Base-by-base conservation (phyloP, 2,888 invertebrate species). In the Papilio protenor region DNA sequence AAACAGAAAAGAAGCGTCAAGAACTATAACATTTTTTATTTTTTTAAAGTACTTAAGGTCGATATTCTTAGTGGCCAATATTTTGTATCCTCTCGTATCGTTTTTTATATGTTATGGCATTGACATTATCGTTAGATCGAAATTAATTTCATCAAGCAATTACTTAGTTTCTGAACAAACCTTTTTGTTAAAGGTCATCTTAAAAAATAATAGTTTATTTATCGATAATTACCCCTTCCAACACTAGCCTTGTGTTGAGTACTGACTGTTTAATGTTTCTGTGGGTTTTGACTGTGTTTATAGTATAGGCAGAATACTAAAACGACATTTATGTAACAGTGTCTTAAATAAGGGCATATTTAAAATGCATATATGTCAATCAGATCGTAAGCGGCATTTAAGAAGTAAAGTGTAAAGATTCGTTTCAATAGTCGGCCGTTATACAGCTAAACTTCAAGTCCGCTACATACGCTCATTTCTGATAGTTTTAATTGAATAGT, bases 161-260 rank as follows among this genome's bases (percentile, higher is more conserved):
- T 66, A 66, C 12, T 66, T 69, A 18, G 11, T 66, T n/a, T 45
- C 45, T 4, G 1, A 69, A 21, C 1, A 21, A 45, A 69, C 66
- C 66, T 69, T 69, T 69, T 69, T 69, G 45, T 69, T 64, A 61
- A 74, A 74, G 61, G 61, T 74, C 74, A 27, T 33, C 21, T 74
- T 49, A 23, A 74, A 64, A 49, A 74, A 74, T 74, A 74, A 27
- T 10, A 21, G 45, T 4, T 40, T 40, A n/a, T 33, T 75, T 47
- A 45, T 78, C 78, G 57, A 75, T 47, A 55, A 66, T 73, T 57
- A 75, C 49, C 27, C 52, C 45, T n/a, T 49, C 64, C 78, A 75
- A 47, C 75, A 75, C 72, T 75, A 75, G 64, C 75, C 57, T 72
- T 55, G 72, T n/a, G 33, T 78, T 78, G n/a, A n/a, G n/a, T n/a